phyloP scores from a whole-genome alignment of 2,113 vertebrate species.

The Silurus meridionalis region DNA sequence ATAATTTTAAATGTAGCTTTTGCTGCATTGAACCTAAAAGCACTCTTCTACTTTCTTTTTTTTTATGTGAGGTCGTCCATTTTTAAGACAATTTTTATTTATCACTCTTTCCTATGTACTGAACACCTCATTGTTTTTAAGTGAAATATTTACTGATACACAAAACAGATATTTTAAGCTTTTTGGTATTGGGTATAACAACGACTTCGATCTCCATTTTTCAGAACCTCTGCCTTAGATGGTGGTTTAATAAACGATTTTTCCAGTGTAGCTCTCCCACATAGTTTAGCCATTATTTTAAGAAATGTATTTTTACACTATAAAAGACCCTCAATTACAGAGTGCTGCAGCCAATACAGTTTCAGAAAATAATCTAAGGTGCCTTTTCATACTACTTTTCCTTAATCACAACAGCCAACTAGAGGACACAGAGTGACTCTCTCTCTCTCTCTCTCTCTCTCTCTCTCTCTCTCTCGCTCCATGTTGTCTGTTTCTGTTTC shows the following conservation, averaged over 20 bases:
- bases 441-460: neutral
- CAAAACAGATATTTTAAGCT: neutral
- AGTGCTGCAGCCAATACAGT: neutral
- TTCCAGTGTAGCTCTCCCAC: neutral
- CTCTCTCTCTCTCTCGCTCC: neutral
- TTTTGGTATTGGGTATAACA: neutral
- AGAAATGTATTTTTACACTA: slow-evolving; percentile 27
- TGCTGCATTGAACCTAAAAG: neutral
- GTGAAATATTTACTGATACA: neutral
- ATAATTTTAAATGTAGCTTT: neutral
- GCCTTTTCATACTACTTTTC: slow-evolving; percentile 4
- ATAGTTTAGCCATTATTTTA: slow-evolving; percentile 10
- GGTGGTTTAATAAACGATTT: neutral
- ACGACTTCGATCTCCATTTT: neutral
- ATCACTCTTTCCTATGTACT: neutral
- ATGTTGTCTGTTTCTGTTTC: neutral
- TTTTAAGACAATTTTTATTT: neutral
- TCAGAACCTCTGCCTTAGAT: neutral
- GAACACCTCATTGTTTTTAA: neutral
- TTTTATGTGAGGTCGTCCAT: neutral
- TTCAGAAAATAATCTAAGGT: neutral
- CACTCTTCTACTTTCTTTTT: neutral
- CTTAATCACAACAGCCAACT: slow-evolving; percentile 6
- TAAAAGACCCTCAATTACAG: slow-evolving; percentile 21
- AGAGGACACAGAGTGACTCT: slow-evolving; percentile 2